A percentile compares a stretch with the other conserved stretches of the same genome.
These are phyloP conservation scores for Poliocrania exsul DNA, from an alignment of 2,797 vertebrate species.

Conservation along the genomic window DNA sequence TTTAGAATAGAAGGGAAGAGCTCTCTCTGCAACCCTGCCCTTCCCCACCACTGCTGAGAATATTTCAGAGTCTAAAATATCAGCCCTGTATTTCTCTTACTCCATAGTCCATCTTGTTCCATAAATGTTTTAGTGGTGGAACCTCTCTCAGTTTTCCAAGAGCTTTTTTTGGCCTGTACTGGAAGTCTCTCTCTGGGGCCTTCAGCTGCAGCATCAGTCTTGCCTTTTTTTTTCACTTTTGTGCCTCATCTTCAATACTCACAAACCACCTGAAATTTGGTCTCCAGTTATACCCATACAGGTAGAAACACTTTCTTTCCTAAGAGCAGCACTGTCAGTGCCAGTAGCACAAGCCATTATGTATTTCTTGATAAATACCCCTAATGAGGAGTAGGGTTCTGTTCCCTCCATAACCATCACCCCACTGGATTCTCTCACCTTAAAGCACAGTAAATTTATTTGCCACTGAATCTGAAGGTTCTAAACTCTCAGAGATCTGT, in stretches of 20 bases:
- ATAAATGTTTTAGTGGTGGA: neutral
- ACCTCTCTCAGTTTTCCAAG: neutral
- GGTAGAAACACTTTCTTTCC: neutral
- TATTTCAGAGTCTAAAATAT: neutral
- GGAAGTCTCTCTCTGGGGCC: neutral
- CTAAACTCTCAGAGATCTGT: neutral
- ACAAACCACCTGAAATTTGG: neutral
- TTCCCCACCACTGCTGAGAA: neutral
- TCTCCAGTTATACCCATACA: neutral
- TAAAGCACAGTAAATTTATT: neutral
- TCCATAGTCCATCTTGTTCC: neutral
- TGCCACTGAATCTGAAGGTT: neutral
- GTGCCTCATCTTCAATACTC: neutral
- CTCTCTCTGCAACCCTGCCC: neutral
- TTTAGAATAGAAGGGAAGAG: neutral
- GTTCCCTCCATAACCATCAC: neutral
- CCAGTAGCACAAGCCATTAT: neutral
- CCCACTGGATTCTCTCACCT: neutral
- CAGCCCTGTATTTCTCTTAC: neutral
- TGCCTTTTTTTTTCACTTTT: neutral
- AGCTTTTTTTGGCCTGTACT: neutral
- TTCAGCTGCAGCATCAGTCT: neutral
- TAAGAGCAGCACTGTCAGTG: neutral
- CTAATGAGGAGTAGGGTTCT: neutral
- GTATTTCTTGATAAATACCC: neutral